Evolutionary conservation across 2,113 vertebrate genomes (phyloP).

Genomic region (Macrotis lagotis): DNA sequence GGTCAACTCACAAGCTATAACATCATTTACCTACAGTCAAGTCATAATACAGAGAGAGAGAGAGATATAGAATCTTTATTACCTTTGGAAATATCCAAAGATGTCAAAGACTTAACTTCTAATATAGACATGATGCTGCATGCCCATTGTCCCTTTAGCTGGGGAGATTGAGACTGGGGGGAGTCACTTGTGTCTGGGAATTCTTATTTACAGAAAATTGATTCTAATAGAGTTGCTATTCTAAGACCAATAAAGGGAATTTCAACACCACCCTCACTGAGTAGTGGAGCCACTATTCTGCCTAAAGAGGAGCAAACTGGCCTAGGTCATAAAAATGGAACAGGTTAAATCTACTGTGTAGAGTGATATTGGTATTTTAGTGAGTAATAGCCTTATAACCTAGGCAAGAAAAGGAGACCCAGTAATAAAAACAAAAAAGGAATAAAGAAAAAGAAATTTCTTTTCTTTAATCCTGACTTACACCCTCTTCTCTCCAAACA

Average conservation of each 20-base stretch:
- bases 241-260: neutral
- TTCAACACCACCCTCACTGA: neutral
- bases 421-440: neutral
- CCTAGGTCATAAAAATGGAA: neutral
- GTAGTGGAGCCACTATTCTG: neutral
- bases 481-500: too few species aligned
- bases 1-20: conserved; percentile 29
- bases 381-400: neutral
- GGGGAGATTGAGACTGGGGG: neutral
- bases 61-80: conserved; percentile 50
- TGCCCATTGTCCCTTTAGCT: neutral
- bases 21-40: conserved; percentile 40
- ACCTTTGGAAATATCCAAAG: conserved; percentile 6
- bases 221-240: neutral
- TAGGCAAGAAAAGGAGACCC: neutral
- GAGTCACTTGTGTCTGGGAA: neutral
- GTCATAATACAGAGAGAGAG: conserved; percentile 44
- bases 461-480: neutral
- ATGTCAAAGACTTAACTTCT: conserved; percentile 10
- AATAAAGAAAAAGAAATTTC: neutral
- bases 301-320: neutral
- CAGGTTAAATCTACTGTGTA: neutral
- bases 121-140: neutral
- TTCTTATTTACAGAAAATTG: neutral
- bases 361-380: neutral